phyloP scores from a whole-genome alignment of 2,797 vertebrate genomes.

The Platalea minor region DNA sequence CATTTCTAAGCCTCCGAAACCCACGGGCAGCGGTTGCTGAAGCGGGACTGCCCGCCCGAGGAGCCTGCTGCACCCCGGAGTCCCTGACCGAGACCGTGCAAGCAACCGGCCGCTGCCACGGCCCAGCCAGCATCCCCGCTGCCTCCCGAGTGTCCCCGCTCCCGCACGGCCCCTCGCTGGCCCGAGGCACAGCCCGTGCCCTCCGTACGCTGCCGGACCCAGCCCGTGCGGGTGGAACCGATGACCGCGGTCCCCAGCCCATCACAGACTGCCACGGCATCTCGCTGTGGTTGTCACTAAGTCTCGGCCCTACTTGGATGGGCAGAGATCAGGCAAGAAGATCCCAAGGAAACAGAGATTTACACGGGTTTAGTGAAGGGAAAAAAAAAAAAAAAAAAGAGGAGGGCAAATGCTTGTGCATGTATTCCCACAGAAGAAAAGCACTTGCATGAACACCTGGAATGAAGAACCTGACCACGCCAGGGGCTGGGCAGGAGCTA shows the following conservation, averaged over 20 bases:
- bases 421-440: background rate
- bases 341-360: background rate
- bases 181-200: background rate
- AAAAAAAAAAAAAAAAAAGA: background rate
- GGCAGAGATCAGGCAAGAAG: background rate
- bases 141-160: background rate
- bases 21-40: accelerated
- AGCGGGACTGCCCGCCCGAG: background rate
- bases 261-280: accelerated
- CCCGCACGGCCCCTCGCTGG: background rate
- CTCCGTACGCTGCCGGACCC: background rate
- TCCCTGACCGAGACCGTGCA: background rate
- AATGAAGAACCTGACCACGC: slow-evolving; percentile 2
- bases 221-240: background rate
- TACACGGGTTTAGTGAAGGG: background rate
- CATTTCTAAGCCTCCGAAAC: background rate
- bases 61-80: background rate
- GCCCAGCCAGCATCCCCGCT: background rate
- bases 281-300: accelerated
- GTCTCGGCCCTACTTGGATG: background rate
- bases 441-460: background rate
- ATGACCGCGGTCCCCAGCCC: background rate
- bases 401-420: background rate
- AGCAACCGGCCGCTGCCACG: background rate
- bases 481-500: background rate